Evolutionary conservation across 2,888 invertebrate species (phyloP).

Genomic region (Lissonota sp.): DNA sequence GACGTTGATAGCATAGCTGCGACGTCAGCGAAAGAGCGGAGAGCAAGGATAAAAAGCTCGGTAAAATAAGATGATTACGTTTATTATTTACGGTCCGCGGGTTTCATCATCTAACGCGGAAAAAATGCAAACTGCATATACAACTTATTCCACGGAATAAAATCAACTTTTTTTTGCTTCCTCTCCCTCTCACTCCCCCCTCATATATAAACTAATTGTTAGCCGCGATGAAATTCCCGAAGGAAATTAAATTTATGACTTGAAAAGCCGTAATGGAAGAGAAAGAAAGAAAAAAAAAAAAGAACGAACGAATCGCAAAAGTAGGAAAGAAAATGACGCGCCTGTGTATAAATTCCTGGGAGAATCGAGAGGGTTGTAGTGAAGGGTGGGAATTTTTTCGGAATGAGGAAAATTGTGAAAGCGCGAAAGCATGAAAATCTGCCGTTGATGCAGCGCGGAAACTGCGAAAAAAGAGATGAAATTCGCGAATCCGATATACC

Average conservation of each 20-base stretch:
- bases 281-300: constrained; percentile 1
- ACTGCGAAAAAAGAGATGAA: constrained; percentile 7
- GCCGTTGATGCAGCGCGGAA: constrained; percentile 10
- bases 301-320: constrained; percentile 27
- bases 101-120: constrained; percentile 34
- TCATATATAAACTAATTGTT: constrained; percentile 26
- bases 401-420: constrained; percentile 27
- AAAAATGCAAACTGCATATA: constrained; percentile 5
- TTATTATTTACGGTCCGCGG: constrained; percentile 43
- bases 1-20: background rate
- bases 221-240: constrained; percentile 8
- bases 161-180: constrained; percentile 12
- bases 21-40: background rate
- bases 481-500: constrained; percentile 48
- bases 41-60: constrained; percentile 18
- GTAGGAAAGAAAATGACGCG: constrained; percentile 27
- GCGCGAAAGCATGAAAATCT: constrained; percentile 38
- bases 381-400: constrained; percentile 24
- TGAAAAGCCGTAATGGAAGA: background rate
- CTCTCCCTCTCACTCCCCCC: no score
- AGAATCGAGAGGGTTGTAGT: constrained; percentile 19
- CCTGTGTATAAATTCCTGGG: constrained; percentile 25
- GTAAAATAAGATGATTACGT: constrained; percentile 54
- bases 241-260: constrained; percentile 3
- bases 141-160: background rate